These are phyloP conservation scores for Mionectes macconnelli DNA, from an alignment of 2,113 vertebrate genomes.

Conservation along the genomic window DNA sequence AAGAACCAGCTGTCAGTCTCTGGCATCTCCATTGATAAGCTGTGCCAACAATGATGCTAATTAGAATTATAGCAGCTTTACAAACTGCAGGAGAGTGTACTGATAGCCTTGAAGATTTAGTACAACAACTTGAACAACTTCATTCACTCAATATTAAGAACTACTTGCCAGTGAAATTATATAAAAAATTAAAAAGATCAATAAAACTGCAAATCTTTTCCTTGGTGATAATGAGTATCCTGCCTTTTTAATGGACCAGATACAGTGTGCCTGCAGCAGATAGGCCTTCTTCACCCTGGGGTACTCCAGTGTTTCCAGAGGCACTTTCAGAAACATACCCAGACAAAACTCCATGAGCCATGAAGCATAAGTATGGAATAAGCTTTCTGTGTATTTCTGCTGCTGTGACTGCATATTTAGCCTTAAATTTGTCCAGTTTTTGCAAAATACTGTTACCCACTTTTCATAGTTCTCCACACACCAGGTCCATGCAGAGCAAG, in stretches of 20 bases:
- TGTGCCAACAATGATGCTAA: neutral
- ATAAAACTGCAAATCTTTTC: neutral
- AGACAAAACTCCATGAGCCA: neutral
- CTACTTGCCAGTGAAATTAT: neutral
- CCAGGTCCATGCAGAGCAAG: neutral
- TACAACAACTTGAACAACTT: neutral
- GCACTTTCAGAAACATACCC: neutral
- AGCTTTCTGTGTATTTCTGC: neutral
- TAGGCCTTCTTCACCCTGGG: neutral
- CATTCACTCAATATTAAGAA: neutral
- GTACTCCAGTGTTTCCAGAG: neutral
- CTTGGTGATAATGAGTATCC: neutral
- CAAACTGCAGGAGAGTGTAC: neutral
- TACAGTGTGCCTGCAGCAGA: neutral
- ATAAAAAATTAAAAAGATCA: neutral
- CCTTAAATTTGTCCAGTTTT: neutral
- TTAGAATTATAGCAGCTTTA: neutral
- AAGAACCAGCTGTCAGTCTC: neutral
- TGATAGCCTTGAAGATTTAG: neutral
- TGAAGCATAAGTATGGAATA: neutral
- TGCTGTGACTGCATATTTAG: neutral
- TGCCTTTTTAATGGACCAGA: neutral
- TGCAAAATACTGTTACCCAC: neutral
- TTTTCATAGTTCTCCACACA: neutral
- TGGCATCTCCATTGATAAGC: neutral